Base-by-base conservation (phyloP, 2,113 vertebrate species). In the Mus pahari region DNA sequence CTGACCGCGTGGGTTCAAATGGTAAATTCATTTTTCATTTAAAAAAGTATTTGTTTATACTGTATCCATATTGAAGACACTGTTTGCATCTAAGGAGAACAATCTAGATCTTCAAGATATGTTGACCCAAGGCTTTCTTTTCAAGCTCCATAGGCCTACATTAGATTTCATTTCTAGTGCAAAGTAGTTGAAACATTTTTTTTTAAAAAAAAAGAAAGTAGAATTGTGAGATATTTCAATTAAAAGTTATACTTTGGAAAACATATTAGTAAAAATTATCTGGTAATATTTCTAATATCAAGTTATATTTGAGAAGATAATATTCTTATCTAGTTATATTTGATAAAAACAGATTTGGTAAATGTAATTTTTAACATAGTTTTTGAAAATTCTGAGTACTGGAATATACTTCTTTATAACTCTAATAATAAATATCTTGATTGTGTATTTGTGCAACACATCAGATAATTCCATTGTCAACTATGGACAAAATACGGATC, bases 201-300 rank as follows among this genome's bases (percentile, higher is more conserved):
- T 20, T 48, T 48, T 48, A 6, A 48, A 48, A 11, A 84, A 93
- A 64, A 90, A 92, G 42, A 89, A 84, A 83, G 31, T 48, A 88
- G 8, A 60, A 1, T 26, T 90, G 6, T 87, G 17, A 66, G 6
- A 86, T 53, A 91, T 36, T 39, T 26, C 13, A 88, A 75, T 26
- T 62, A 75, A 95, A 97, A 92, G 24, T 73, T 58, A 66, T 73
- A 86, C 58, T 95, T 92, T 48, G 13, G 86, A 33, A 73, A 94
- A 81, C 2, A 86, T 62, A 20, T n/a, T 91, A 68, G 7, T 62
- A 77, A 74, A 93, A 90, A 87, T 92, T 74, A 74, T 96, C 87
- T 92, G 90, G 45, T 95, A 58, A 58, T 60, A 55, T 55, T 90
- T 88, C 95, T 39, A n/a, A n/a, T n/a, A 77, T 33, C 31, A 77